These are phyloP conservation scores for Chromoteleia sp. DNA, from an alignment of 2,888 invertebrate species.

Conservation along the genomic window DNA sequence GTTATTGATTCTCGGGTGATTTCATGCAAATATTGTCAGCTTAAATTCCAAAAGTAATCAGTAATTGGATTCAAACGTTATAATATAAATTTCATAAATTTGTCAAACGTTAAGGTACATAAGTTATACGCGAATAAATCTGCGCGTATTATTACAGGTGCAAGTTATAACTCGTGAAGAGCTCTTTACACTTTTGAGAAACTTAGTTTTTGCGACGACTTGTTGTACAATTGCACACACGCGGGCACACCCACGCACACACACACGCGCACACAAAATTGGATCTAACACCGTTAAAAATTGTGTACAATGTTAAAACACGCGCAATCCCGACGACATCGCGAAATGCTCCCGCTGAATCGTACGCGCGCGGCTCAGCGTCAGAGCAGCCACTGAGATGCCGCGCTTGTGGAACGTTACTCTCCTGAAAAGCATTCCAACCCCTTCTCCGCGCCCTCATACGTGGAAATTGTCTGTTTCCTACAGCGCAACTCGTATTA, in stretches of 20 bases:
- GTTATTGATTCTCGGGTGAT: neutral
- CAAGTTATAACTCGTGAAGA: neutral
- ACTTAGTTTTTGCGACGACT: too few species aligned
- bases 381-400: constrained; percentile 82
- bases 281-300: neutral
- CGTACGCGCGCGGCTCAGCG: constrained; percentile 79
- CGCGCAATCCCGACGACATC: constrained; percentile 1
- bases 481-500: constrained; percentile 68
- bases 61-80: too few species aligned
- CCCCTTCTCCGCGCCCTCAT: constrained; percentile 69
- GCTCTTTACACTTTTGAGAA: too few species aligned
- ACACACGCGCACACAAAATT: neutral
- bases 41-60: neutral
- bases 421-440: constrained; percentile 76
- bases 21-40: neutral
- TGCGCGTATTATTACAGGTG: too few species aligned
- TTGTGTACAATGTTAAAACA: neutral
- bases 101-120: too few species aligned
- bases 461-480: constrained; percentile 57
- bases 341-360: constrained; percentile 16
- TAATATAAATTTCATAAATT: too few species aligned
- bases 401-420: constrained; percentile 79
- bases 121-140: too few species aligned
- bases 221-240: neutral
- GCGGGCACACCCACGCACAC: neutral